These are phyloP conservation scores for Gopherus flavomarginatus DNA, from an alignment of 2,113 vertebrate genomes.

Conservation along the genomic window DNA sequence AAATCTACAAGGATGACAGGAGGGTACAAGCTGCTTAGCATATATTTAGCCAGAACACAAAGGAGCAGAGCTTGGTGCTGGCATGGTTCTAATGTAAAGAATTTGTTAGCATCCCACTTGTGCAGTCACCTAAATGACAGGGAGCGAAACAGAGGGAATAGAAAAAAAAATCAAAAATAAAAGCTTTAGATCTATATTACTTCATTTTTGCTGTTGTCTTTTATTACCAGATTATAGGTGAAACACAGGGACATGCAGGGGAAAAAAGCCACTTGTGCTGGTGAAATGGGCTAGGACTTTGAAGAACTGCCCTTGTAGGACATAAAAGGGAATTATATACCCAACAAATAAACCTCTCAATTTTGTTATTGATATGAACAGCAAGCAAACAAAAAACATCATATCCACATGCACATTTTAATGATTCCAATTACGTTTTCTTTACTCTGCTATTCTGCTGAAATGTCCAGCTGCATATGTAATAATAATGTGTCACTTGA, in stretches of 20 bases:
- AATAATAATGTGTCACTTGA: not conserved
- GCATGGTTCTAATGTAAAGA: constrained; percentile 17
- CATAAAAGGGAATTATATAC: not conserved
- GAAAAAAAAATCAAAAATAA: constrained; percentile 32
- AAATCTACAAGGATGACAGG: constrained; percentile 41
- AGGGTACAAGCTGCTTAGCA: constrained; percentile 48
- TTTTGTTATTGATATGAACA: not conserved
- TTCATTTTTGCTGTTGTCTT: not conserved
- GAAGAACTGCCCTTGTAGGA: constrained; percentile 3
- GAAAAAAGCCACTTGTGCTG: constrained; percentile 16
- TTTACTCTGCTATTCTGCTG: not conserved
- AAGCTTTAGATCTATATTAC: not conserved
- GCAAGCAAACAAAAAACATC: not conserved
- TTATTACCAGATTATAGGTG: not conserved
- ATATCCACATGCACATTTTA: rapidly evolving
- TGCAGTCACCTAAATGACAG: not conserved
- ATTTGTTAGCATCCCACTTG: not conserved
- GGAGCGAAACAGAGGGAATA: not conserved
- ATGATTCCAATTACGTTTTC: not conserved
- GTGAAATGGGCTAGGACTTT: not conserved
- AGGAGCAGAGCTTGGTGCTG: constrained; percentile 46
- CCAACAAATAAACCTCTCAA: not conserved
- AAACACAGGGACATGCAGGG: constrained; percentile 11
- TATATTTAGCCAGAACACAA: constrained; percentile 53
- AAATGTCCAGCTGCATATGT: not conserved